These are phyloP conservation scores for Criorhina ranunculi DNA, from an alignment of 2,888 invertebrate species.

Conservation along the genomic window DNA sequence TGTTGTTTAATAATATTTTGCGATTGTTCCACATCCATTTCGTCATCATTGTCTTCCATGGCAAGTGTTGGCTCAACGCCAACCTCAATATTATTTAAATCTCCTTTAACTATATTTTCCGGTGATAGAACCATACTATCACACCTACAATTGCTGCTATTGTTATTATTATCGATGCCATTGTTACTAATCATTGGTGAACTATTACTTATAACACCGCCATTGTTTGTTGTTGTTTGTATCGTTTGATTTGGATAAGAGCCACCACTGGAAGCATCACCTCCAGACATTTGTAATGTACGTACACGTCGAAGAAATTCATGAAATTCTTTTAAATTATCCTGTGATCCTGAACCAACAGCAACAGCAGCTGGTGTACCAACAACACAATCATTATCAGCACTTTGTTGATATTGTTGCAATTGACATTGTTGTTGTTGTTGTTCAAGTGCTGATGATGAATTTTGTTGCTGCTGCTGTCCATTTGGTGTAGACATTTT, in stretches of 20 bases:
- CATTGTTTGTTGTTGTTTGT: background rate
- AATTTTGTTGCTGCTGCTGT: background rate
- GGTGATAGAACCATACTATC: background rate
- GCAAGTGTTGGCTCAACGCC: conserved; percentile 80
- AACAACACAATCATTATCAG: background rate
- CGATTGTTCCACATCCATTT: conserved; percentile 42
- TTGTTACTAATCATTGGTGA: background rate
- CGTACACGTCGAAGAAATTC: conserved; percentile 80
- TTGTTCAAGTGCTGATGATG: conserved; percentile 14
- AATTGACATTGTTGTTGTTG: too few relatives aligned
- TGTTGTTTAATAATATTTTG: conserved; percentile 25
- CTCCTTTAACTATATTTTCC: conserved; percentile 12
- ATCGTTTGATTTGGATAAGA: conserved; percentile 11
- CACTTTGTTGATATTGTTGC: conserved; percentile 24
- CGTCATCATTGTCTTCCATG: conserved; percentile 75
- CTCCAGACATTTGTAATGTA: conserved; percentile 80
- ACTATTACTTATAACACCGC: background rate
- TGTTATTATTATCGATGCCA: background rate
- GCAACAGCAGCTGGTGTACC: background rate
- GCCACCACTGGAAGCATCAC: background rate
- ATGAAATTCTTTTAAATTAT: conserved; percentile 79
- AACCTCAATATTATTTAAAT: conserved; percentile 78
- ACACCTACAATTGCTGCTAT: background rate
- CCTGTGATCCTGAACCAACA: conserved; percentile 46
- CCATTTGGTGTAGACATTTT: conserved; percentile 28